Base-by-base conservation (phyloP, 2,113 vertebrate species). In the Tympanuchus pallidicinctus region DNA sequence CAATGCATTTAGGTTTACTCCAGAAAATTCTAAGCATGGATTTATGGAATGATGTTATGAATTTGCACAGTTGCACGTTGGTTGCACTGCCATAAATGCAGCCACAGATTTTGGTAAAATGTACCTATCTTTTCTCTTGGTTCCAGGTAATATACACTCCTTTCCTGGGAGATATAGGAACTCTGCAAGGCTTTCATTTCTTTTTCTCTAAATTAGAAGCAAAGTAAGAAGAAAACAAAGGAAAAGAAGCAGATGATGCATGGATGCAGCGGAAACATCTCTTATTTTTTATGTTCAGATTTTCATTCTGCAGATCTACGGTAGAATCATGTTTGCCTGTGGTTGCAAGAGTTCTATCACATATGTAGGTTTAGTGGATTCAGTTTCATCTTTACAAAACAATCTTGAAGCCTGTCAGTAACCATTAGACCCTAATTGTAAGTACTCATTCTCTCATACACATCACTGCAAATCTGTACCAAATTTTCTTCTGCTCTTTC, bases 121-220 rank as follows among this genome's bases (percentile, higher is more conserved):
- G 9, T 1, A 72, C 40, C 6, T 20, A 18, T 59, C 27, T 47
- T 34, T 54, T 74, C 64, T 75, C 13, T 43, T 69, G 45, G n/a
- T 82, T 83, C 34, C 81, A 86, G 75, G 71, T 57, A 84, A 85
- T 11, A 79, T 0, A 79, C 32, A 17, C 32, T 75, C 20, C 25
- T 73, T 42, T 88, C 48, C 36, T 47, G 54, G 11, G n/a, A 61
- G 0, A 1, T 13, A 22, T 15, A 82, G 71, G 47, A 63, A 54
- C 24, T 18, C 30, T 48, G 22, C 13, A 76, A 60, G 19, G 28
- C 18, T 7, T 13, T 70, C 13, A 42, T 64, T 83, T 83, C 5
- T 73, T 90, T 61, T 36, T 24, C 45, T n/a, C 30, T 74, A 89
- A 84, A 50, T 65, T 27, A 79, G 84, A 92, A 64, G 43, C 81